Conservation (phyloP, 64 coral and sea anemone species). For the Stichodactyla mertensii region DNA sequence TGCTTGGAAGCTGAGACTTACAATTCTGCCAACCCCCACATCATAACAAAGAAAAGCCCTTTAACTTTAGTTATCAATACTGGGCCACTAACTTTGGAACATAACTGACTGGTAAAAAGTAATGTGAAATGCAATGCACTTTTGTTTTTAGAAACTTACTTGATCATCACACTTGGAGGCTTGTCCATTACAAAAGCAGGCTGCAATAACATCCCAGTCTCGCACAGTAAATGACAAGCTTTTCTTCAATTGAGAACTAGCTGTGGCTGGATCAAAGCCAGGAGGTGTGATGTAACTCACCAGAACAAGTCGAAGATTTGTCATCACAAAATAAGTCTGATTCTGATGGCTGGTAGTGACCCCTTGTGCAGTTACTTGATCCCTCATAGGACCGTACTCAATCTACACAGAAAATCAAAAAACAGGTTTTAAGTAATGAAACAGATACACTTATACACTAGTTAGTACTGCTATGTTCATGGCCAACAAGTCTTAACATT, state of each 20-base stretch:
- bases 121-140: no score
- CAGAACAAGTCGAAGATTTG: conserved; percentile 71
- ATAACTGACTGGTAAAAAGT: no score
- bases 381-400: not conserved
- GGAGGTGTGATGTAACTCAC: conserved; percentile 47
- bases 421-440: not conserved
- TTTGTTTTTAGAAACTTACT: conserved; percentile 34
- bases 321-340: conserved; percentile 61
- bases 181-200: conserved; percentile 86
- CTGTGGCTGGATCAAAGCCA: conserved; percentile 12
- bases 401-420: not conserved
- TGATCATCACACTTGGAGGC: conserved; percentile 52
- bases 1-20: no score
- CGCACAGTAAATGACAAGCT: conserved; percentile 73
- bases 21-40: no score
- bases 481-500: no score
- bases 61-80: no score
- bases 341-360: not conserved
- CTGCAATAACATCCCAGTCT: conserved; percentile 64
- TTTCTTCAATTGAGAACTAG: conserved; percentile 28
- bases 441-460: no score
- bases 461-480: no score
- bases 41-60: no score
- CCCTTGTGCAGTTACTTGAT: not conserved
- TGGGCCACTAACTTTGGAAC: no score